Base-by-base conservation (phyloP, 2,888 invertebrate genomes). In the Drosophila prostipennis region DNA sequence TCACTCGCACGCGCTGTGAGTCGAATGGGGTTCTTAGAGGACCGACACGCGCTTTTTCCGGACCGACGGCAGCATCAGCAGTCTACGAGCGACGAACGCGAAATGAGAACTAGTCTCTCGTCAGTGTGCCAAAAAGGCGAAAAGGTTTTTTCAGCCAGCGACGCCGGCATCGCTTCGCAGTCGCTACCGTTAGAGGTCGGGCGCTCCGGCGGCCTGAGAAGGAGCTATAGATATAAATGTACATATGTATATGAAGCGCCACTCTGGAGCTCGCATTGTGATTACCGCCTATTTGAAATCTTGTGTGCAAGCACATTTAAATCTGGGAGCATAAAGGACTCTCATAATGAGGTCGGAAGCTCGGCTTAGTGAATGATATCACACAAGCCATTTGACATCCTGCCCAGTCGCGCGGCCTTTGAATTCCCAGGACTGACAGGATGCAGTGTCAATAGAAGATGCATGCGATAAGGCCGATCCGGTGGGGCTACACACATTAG, bases 381-480 rank as follows among this genome's bases (percentile, higher is more conserved):
- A 55, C 64, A 64, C 78, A 86, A 89, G 71, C 79, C 88, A 89
- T 89, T 89, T 57, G 32, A 71, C 87, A 83, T 90, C 90, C 90
- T 89, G 88, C 68, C 68, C 51, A 48, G 59, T 73, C 58, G 60
- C 74, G 48, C 52, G 57, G 72, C 78, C 70, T 84, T 81, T 76
- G 57, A 87, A 83, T 72, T 77, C 55, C 23, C 72, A 77, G 87
- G 82, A 82, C 77, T 73, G 61, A 14, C 75, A 77, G 87, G 82
- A 82, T 78, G 77, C 61, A 34, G 43, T 52, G 56, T 54, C 72
- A 73, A 67, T 72, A 34, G 29, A 34, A 73, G 82, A 79, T 76
- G 69, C 70, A 43, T 32, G 59, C 68, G 78, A 79, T 82, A 72
- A 72, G 40, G 53, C 39, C 55, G 56, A 16, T 48, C 23, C 48